phyloP scores from a whole-genome alignment of 2,797 vertebrate genomes.

The Lacerta viridis region DNA sequence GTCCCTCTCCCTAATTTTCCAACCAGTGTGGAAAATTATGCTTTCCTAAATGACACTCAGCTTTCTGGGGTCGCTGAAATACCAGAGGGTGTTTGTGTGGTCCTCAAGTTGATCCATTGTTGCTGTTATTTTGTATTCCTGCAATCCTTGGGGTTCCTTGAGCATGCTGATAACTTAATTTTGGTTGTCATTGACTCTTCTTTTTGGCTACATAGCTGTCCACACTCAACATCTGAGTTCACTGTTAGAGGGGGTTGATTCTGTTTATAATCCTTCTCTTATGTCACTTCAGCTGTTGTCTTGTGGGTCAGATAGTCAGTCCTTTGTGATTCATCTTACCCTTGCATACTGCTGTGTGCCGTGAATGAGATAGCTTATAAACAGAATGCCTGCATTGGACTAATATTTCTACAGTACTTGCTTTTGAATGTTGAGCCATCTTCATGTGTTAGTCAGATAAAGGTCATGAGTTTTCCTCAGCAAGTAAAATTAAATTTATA shows the following conservation, averaged over 20 bases:
- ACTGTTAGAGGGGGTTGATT: not conserved
- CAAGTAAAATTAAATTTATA: slow-evolving; percentile 9
- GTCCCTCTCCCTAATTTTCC: not conserved
- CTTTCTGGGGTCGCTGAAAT: not conserved
- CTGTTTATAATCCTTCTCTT: slow-evolving; percentile 17
- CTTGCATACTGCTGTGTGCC: slow-evolving; percentile 44
- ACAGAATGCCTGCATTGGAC: slow-evolving; percentile 31
- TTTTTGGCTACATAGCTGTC: slow-evolving; percentile 1
- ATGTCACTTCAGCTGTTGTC: slow-evolving; percentile 55
- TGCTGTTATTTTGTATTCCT: not conserved
- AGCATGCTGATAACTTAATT: not conserved
- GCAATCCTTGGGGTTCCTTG: not conserved
- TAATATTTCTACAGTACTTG: slow-evolving; percentile 6
- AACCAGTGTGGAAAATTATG: too few species aligned
- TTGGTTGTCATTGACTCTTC: not conserved
- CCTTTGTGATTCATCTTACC: slow-evolving; percentile 43
- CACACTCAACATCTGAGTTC: not conserved
- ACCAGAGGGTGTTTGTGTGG: not conserved
- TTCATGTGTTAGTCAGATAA: not conserved
- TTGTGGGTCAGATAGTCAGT: slow-evolving; percentile 25
- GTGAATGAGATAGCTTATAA: slow-evolving; percentile 11
- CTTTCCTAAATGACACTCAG: not conserved
- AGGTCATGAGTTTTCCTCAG: not conserved
- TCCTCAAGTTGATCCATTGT: not conserved
- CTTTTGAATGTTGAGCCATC: slow-evolving; percentile 25